These are phyloP conservation scores for Zaprionus kolodkinae DNA, from an alignment of 1,140 invertebrate genomes.

Conservation along the genomic window DNA sequence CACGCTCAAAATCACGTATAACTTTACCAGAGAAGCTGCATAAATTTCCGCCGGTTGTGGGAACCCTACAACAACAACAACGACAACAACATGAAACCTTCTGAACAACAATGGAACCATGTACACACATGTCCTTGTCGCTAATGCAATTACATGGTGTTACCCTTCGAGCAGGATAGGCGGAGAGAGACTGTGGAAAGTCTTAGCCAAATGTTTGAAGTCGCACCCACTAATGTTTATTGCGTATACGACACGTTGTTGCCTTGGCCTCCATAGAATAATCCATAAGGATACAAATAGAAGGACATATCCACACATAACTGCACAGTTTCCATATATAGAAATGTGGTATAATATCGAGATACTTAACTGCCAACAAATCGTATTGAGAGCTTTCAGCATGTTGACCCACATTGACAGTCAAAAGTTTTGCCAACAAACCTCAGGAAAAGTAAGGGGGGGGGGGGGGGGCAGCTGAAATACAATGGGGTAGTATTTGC, in stretches of 20 bases:
- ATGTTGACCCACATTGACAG: conserved; percentile 48
- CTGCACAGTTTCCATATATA: not conserved
- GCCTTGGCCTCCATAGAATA: conserved; percentile 14
- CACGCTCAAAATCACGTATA: conserved; percentile 12
- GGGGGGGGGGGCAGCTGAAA: too few relatives aligned
- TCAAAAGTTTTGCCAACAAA: conserved; percentile 40
- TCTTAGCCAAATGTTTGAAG: conserved; percentile 2
- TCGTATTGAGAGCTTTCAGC: not conserved
- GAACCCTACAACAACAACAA: not conserved
- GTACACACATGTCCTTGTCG: conserved; percentile 24
- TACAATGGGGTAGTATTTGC: too few relatives aligned
- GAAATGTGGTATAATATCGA: conserved; percentile 8
- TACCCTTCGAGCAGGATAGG: not conserved
- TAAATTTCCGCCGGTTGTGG: conserved; percentile 33
- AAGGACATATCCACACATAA: not conserved
- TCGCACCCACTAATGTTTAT: conserved; percentile 9
- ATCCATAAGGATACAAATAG: not conserved
- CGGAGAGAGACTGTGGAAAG: not conserved
- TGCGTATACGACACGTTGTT: conserved; percentile 28
- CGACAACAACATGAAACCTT: not conserved
- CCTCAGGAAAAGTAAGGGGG: not conserved
- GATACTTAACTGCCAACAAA: conserved; percentile 2
- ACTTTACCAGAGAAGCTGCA: conserved; percentile 24
- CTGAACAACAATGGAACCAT: conserved; percentile 24
- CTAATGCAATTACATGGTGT: conserved; percentile 44